Evolutionary conservation across 1,140 invertebrate genomes (phyloP), one percentile per base, ranked within the genome.

Genomic region (Ptiloglossa arizonensis): DNA sequence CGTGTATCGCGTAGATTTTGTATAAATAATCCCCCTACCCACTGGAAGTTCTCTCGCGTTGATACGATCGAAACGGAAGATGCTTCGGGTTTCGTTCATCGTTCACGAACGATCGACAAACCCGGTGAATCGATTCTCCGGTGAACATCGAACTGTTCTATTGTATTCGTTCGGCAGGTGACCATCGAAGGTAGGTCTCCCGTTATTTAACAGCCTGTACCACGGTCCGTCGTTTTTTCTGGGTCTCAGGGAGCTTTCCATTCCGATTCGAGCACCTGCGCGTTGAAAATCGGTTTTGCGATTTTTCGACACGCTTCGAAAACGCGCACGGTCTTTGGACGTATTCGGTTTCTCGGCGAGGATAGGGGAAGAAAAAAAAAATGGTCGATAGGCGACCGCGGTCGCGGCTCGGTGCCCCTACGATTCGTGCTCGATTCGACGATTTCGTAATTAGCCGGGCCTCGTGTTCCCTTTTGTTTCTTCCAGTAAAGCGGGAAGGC

Each of bases 401-500:
- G 15, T 29, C 57, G 35, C 48, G 67, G 57, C 32, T 78, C 62
- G 50, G 50, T 54, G 50, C 71, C 46, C n/a, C 15, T 19, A 22
- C 4, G 32, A 32, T 54, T 74, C 71, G 48, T 19, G 19, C 50
- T 32, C 44, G 24, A 79, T 79, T 63, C 46, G 32, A 82, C 62
- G 38, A 64, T 35, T 27, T 68, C 62, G 44, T 69, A 77, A 77
- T 84, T 63, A 67, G 57, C 69, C 50, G 27, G 52, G 54, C 67
- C 48, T 59, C 57, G 78, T 70, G 69, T 81, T 79, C 73, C 69
- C 70, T 62, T 84, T 86, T 76, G 70, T 89, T 90, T 89, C 83
- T 91, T 91, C 35, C 89, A 91, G 90, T 91, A 90, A 87, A 87
- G 71, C 75, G 66, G 54, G 60, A 52, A 80, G 63, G 79, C 60